Percentiles rank a stretch among this genome's conserved stretches.
Conservation (phyloP, 2,888 invertebrate species). For the Eulithis prunata region DNA sequence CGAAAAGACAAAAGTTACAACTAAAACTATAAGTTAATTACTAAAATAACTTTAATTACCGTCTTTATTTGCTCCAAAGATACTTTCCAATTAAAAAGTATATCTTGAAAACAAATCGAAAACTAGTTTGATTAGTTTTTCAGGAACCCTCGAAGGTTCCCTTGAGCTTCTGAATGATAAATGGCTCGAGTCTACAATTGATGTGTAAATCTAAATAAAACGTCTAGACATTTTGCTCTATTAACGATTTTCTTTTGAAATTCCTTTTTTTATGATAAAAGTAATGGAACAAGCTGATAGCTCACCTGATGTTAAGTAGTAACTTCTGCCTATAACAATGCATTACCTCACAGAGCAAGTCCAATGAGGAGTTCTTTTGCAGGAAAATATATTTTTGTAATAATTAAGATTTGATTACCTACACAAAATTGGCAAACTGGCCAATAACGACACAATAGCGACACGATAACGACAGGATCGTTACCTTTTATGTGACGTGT, state of each 20-base stretch:
- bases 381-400: too few relatives aligned
- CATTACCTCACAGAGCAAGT: too few relatives aligned
- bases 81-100: conserved; percentile 11
- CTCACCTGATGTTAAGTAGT: too few relatives aligned
- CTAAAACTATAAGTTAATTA: not conserved
- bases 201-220: conserved; percentile 11
- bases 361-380: too few relatives aligned
- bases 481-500: too few relatives aligned
- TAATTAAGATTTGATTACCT: too few relatives aligned
- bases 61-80: not conserved
- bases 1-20: not conserved
- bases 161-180: conserved; percentile 3
- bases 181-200: conserved; percentile 12
- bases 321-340: too few relatives aligned
- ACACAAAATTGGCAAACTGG: too few relatives aligned
- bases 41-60: not conserved
- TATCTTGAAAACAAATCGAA: conserved; percentile 8
- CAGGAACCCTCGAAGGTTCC: conserved; percentile 1
- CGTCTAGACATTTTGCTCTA: not conserved
- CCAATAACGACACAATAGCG: too few relatives aligned
- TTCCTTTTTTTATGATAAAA: too few relatives aligned
- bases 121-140: conserved; percentile 13
- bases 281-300: too few relatives aligned
- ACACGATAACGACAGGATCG: too few relatives aligned
- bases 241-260: not conserved